A percentile compares a stretch with the other conserved stretches of the same genome.
Evolutionary conservation across 2,888 invertebrate genomes (phyloP).

Genomic region (Cantharis rufa): DNA sequence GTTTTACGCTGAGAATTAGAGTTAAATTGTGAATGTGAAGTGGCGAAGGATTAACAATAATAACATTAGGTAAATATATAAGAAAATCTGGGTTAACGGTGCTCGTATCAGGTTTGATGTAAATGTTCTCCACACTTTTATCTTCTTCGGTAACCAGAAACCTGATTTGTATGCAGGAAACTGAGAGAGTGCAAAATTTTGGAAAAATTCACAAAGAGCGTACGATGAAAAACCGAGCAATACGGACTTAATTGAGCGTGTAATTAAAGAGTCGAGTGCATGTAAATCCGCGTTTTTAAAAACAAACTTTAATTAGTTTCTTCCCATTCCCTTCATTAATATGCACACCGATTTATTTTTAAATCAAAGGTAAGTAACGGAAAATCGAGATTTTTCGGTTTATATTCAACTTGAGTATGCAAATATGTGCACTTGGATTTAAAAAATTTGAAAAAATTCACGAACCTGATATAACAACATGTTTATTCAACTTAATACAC

Average conservation of each 20-base stretch:
- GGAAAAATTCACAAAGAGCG: background rate
- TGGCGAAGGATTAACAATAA: slow-evolving; percentile 5
- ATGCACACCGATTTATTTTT: slow-evolving; percentile 8
- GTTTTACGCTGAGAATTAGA: background rate
- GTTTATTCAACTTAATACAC: slow-evolving; percentile 36
- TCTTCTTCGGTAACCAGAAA: background rate
- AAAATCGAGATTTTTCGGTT: background rate
- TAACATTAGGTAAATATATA: background rate
- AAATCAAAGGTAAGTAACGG: background rate
- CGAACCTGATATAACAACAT: slow-evolving; percentile 46
- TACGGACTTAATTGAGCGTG: background rate
- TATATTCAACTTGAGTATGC: background rate
- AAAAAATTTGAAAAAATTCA: slow-evolving; percentile 19
- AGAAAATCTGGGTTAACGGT: slow-evolving; percentile 15
- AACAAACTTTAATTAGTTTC: slow-evolving; percentile 6
- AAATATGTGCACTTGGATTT: background rate
- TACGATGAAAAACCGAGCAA: no score
- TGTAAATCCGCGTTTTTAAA: background rate
- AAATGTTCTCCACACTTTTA: slow-evolving; percentile 9
- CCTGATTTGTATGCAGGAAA: background rate
- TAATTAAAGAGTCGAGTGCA: background rate
- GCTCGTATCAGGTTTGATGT: slow-evolving; percentile 4
- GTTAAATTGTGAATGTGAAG: background rate
- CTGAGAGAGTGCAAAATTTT: background rate
- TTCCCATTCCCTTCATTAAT: slow-evolving; percentile 11